Evolutionary conservation across 2,888 invertebrate species (phyloP), one percentile per base, ranked within the genome.

Genomic region (Beris morrisii): DNA sequence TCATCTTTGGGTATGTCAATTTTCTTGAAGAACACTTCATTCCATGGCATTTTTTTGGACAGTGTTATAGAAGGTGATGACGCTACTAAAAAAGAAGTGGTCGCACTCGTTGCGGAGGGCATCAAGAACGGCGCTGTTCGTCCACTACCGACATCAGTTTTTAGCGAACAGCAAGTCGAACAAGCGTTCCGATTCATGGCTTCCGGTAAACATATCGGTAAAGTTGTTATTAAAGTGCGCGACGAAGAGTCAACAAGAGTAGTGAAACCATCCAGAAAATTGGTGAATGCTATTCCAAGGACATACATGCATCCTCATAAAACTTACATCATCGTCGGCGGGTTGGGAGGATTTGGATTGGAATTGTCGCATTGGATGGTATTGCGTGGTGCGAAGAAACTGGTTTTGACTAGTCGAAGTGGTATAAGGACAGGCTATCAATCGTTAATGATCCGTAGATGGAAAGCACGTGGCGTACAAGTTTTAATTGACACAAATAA

Each of bases 31-130:
- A 98, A 98, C 80, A 92, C 94, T 12, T 90, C 95, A 13, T 96
- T 99, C 88, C 97, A 98, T 82, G 98, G 98, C 72, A 96, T 99
- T 75, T 84, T 98, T 46, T 83, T 99, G 75, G 98, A 98, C 82
- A 92, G 95, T 52, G 84, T 98, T 67, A 95, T 97, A 84, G 93
- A 91, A 72, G 85, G 84, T 4, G 78, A 84, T 63, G 84, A 85
- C 68, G 83, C 83, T 56, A 83, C 84, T 65, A 92, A 93, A 67
- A 92, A 92, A 81, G 87, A 86, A 73, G 91, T 97, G 32, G 88
- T 91, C 22, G 81, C 84, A 48, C 85, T 96, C 71, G 87, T 98
- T 1, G 84, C 84, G 38, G 90, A 93, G 70, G 98, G 98, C 70
- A 93, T 99, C 73, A 85, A 86, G 69, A 85, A 79, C 71, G 97